A percentile compares a stretch with the other conserved stretches of the same genome.
phyloP scores from a whole-genome alignment of 2,113 vertebrate species.

The Poicephalus gulielmi region DNA sequence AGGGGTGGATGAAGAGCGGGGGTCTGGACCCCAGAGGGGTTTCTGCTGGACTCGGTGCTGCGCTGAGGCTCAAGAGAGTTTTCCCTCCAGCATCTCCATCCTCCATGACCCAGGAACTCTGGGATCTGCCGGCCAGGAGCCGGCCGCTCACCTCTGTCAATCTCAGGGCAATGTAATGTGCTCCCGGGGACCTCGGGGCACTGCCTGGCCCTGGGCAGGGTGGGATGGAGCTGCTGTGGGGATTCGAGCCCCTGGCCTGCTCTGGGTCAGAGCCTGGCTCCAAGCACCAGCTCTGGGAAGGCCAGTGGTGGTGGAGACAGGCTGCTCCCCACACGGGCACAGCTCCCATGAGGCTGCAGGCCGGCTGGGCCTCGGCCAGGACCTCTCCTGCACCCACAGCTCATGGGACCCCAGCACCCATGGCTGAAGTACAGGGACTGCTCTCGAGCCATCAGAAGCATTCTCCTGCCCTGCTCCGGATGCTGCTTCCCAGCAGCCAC shows the following conservation, averaged over 20 bases:
- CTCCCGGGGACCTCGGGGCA: background rate
- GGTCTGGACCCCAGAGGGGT: background rate
- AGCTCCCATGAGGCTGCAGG: background rate
- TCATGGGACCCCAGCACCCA: background rate
- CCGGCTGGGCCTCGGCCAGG: rapidly evolving
- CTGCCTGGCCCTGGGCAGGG: background rate
- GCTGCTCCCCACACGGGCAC: rapidly evolving
- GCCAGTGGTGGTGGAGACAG: too few relatives aligned
- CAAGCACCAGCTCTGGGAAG: background rate
- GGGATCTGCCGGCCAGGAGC: background rate
- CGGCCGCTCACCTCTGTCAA: background rate
- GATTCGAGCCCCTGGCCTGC: rapidly evolving
- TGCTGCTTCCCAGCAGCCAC: background rate
- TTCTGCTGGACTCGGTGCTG: background rate
- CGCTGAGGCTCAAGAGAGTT: background rate
- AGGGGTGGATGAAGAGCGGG: background rate
- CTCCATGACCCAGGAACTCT: background rate
- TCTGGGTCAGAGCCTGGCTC: background rate
- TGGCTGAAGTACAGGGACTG: rapidly evolving
- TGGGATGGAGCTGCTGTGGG: background rate
- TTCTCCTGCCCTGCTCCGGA: background rate
- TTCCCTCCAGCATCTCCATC: background rate
- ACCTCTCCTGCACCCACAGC: background rate
- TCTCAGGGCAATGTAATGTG: background rate
- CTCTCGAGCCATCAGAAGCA: background rate